phyloP scores from a whole-genome alignment of 2,888 invertebrate species.

The Ecdyonurus torrentis region DNA sequence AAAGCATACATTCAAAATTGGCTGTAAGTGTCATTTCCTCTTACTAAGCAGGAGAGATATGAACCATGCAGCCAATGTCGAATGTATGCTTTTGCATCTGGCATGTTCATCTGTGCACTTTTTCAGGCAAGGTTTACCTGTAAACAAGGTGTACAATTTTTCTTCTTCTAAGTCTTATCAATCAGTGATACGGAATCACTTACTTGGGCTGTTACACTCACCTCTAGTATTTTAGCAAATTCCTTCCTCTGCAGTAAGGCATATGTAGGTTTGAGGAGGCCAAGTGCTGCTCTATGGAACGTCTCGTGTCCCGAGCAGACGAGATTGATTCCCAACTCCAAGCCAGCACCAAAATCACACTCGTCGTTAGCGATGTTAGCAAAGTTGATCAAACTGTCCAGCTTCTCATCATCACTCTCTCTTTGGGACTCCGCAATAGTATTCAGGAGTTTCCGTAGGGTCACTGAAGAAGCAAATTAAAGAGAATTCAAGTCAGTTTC shows the following conservation, averaged over 20 bases:
- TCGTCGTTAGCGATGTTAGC: slow-evolving; percentile 87
- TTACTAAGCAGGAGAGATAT: too few species aligned
- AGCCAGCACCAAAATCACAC: slow-evolving; percentile 82
- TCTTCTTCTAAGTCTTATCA: too few species aligned
- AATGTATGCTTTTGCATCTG: too few species aligned
- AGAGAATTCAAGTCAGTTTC: not conserved
- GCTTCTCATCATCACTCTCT: slow-evolving; percentile 40
- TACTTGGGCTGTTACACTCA: too few species aligned
- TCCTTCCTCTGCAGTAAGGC: slow-evolving; percentile 50
- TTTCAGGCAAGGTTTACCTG: too few species aligned
- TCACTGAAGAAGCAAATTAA: slow-evolving; percentile 30
- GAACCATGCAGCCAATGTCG: too few species aligned
- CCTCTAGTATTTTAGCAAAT: slow-evolving; percentile 54
- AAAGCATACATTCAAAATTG: too few species aligned
- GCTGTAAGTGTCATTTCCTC: too few species aligned
- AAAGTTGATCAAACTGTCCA: slow-evolving; percentile 67
- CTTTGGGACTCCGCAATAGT: slow-evolving; percentile 43
- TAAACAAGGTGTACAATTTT: too few species aligned
- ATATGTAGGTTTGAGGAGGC: slow-evolving; percentile 57
- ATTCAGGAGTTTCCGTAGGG: slow-evolving; percentile 49
- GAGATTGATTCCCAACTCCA: slow-evolving; percentile 75
- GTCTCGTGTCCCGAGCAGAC: slow-evolving; percentile 56
- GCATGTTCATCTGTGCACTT: too few species aligned
- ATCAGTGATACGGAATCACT: too few species aligned
- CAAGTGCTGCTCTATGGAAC: slow-evolving; percentile 45